phyloP scores from a whole-genome alignment of 2,797 vertebrate genomes.

The Pseudochaenichthys georgianus region DNA sequence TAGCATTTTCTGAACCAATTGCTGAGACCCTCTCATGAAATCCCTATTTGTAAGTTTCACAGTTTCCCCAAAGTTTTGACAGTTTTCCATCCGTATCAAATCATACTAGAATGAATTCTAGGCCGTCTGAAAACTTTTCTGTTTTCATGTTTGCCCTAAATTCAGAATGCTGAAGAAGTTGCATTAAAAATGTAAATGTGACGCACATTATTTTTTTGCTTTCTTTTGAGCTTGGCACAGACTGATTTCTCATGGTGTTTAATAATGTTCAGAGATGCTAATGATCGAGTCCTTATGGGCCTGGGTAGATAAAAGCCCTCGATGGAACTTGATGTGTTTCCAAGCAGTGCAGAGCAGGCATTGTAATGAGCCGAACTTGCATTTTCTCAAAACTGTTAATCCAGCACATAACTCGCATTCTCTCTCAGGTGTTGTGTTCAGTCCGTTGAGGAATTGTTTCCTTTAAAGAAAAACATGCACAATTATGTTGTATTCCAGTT shows the following conservation, averaged over 20 bases:
- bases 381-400: constrained; percentile 73
- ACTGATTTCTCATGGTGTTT: constrained; percentile 64
- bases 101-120: constrained; percentile 26
- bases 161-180: constrained; percentile 54
- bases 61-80: constrained; percentile 35
- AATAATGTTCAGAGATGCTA: constrained; percentile 76
- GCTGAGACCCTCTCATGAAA: constrained; percentile 14
- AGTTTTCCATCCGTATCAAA: constrained; percentile 18
- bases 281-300: constrained; percentile 77
- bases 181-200: constrained; percentile 70
- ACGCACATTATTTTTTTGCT: constrained; percentile 45
- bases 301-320: constrained; percentile 77
- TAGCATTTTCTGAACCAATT: constrained; percentile 29
- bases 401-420: constrained; percentile 62
- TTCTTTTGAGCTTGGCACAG: constrained; percentile 61
- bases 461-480: constrained; percentile 40
- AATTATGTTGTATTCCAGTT: constrained; percentile 12
- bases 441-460: constrained; percentile 41
- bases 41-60: constrained; percentile 8
- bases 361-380: constrained; percentile 78
- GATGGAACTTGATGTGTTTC: constrained; percentile 73
- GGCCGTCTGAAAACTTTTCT: constrained; percentile 36
- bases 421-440: constrained; percentile 55
- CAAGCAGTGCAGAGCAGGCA: constrained; percentile 65
- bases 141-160: constrained; percentile 59